phyloP scores from a whole-genome alignment of 2,888 invertebrate genomes.

The Dolichopus griseipennis region DNA sequence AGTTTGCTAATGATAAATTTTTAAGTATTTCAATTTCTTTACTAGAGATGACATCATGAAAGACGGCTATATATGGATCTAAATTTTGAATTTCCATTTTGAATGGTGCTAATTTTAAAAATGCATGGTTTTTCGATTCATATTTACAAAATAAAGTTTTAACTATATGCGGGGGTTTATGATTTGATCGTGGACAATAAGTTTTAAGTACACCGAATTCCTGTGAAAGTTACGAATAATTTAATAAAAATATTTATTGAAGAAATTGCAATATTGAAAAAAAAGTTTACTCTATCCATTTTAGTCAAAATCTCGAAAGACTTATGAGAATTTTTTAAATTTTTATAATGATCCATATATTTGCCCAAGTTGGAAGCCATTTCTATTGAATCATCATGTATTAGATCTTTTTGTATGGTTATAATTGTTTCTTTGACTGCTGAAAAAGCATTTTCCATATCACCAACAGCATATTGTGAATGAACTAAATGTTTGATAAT shows the following conservation, averaged over 20 bases:
- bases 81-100: constrained; percentile 33
- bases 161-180: background rate
- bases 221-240: too few relatives aligned
- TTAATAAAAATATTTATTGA: too few relatives aligned
- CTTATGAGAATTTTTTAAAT: background rate
- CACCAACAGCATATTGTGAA: background rate
- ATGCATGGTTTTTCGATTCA: constrained; percentile 20
- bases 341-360: background rate
- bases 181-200: constrained; percentile 28
- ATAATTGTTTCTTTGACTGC: background rate
- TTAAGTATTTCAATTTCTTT: constrained; percentile 30
- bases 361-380: background rate
- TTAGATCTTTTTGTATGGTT: background rate
- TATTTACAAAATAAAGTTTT: constrained; percentile 9
- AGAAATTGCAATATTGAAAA: too few relatives aligned
- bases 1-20: constrained; percentile 25
- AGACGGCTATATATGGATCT: constrained; percentile 35
- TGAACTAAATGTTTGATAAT: background rate
- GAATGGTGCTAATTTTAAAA: constrained; percentile 32
- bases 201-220: too few relatives aligned
- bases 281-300: too few relatives aligned
- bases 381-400: background rate
- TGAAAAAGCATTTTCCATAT: background rate
- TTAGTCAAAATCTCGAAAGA: too few relatives aligned
- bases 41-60: constrained; percentile 31